These are phyloP conservation scores for Podabrus alpinus DNA, from an alignment of 2,888 invertebrate species.

Conservation along the genomic window DNA sequence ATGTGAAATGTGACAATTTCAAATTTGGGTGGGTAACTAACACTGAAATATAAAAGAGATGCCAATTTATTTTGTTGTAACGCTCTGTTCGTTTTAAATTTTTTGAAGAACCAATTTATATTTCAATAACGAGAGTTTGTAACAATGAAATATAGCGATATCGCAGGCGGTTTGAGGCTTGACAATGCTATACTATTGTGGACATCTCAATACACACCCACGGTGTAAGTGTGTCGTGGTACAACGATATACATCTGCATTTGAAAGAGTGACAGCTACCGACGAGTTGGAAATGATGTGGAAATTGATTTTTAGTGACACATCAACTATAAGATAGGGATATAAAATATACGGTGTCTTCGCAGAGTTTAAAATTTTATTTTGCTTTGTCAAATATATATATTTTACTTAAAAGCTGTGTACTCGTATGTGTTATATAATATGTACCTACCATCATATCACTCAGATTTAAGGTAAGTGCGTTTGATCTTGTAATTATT, in stretches of 20 bases:
- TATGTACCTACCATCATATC: too few species aligned
- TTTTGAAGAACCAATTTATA: conserved; percentile 33
- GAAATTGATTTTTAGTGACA: conserved; percentile 49
- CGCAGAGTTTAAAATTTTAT: neutral
- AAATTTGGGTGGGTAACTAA: neutral
- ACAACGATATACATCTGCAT: conserved; percentile 51
- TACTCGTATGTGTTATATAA: too few species aligned
- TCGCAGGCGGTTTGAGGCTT: conserved; percentile 31
- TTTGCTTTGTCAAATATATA: neutral
- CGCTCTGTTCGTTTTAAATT: neutral
- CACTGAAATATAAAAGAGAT: neutral
- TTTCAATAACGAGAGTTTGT: conserved; percentile 34
- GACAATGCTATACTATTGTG: conserved; percentile 36
- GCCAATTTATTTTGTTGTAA: neutral
- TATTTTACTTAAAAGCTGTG: neutral
- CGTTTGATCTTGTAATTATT: too few species aligned
- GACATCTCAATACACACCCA: conserved; percentile 43
- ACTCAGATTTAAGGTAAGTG: too few species aligned
- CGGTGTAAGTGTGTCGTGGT: conserved; percentile 48
- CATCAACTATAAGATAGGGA: conserved; percentile 18
- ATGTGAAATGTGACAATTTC: neutral
- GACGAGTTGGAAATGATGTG: conserved; percentile 51
- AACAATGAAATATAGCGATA: conserved; percentile 33
- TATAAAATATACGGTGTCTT: neutral
- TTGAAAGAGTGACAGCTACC: conserved; percentile 51